Evolutionary conservation across 2,888 invertebrate species (phyloP).

Genomic region (Pristionchus maxplancki): DNA sequence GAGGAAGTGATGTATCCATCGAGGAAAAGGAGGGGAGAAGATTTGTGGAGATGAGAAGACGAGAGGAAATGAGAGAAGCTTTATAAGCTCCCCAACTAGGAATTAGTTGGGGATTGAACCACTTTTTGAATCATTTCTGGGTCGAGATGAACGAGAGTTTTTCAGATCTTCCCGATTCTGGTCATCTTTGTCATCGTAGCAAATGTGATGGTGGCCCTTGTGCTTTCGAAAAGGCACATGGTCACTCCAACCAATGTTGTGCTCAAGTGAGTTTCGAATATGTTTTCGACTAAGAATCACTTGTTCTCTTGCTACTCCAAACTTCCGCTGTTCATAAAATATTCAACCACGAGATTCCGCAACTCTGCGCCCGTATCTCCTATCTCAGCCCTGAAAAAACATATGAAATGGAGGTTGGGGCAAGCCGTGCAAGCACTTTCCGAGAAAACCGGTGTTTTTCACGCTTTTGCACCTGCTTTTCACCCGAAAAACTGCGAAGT

Average conservation of each 20-base stretch:
- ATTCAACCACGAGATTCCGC: constrained; percentile 34
- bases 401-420: neutral
- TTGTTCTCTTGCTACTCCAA: neutral
- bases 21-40: neutral
- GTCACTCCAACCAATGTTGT: constrained; percentile 76
- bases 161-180: constrained; percentile 83
- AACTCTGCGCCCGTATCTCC: neutral
- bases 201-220: constrained; percentile 92
- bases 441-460: neutral
- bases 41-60: neutral
- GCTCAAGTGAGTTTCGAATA: constrained; percentile 60
- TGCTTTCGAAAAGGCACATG: constrained; percentile 92
- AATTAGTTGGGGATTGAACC: neutral
- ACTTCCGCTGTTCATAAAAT: constrained; percentile 14
- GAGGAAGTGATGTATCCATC: constrained; percentile 26
- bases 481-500: neutral
- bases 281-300: no score
- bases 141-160: neutral
- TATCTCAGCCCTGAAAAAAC: neutral
- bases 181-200: constrained; percentile 91
- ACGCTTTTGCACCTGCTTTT: neutral
- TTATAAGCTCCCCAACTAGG: neutral
- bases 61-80: neutral
- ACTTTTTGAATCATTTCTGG: neutral
- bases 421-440: neutral